Conservation (phyloP, 2,888 invertebrate species). For the Nephrotoma guestfalica region DNA sequence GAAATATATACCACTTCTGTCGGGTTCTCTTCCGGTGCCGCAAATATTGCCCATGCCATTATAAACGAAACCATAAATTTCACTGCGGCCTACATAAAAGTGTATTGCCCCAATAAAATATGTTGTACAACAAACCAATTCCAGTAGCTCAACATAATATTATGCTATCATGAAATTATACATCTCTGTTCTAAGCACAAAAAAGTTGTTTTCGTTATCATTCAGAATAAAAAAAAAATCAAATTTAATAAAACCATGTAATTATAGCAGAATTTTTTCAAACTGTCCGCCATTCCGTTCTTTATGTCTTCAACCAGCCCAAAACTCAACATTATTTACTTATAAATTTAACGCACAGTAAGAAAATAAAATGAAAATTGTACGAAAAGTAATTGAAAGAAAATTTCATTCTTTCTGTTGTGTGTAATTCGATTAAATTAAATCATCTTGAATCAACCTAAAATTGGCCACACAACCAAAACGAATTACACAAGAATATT, state of each 20-base stretch:
- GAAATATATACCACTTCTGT: too few relatives aligned
- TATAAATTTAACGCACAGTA: background rate
- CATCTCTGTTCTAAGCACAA: background rate
- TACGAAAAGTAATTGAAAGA: background rate
- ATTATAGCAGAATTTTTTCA: background rate
- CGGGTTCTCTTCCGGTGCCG: too few relatives aligned
- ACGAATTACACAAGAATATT: background rate
- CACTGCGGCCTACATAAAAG: background rate
- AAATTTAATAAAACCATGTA: background rate
- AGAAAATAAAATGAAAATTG: background rate
- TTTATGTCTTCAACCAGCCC: background rate
- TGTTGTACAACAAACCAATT: background rate
- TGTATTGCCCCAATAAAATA: background rate
- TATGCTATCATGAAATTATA: background rate
- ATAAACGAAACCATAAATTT: too few relatives aligned
- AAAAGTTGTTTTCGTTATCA: background rate
- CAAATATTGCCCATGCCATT: too few relatives aligned
- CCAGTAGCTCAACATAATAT: background rate
- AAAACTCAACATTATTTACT: background rate
- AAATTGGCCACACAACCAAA: background rate
- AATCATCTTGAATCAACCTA: background rate
- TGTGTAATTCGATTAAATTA: background rate
- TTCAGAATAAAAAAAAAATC: background rate
- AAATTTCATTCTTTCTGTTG: background rate
- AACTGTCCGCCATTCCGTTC: background rate